Evolutionary conservation across 2,797 vertebrate species (phyloP), one percentile per base, ranked within the genome.

Genomic region (Ciconia nigra): DNA sequence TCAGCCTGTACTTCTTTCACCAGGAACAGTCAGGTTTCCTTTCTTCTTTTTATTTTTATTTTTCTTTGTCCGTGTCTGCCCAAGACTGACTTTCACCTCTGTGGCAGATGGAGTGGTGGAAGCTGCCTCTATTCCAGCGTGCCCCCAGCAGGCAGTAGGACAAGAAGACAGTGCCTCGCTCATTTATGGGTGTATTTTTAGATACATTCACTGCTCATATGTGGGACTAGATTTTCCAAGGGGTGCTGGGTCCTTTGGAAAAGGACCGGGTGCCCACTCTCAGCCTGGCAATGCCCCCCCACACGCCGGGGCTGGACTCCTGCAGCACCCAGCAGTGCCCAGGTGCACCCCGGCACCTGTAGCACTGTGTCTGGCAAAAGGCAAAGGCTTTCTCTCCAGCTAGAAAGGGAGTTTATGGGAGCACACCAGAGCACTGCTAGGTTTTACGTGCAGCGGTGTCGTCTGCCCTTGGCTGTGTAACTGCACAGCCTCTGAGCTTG

Each of bases 361-460:
- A 41, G 25, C 4, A 2, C 57, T 25, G 28, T 47, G 28, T 55
- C 44, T 41, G 47, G 31, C 19, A 63, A 55, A 54, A 88, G 52
- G 13, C 44, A 67, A 55, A 66, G 9, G 16, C 11, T 44, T 88
- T 59, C 8, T 74, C 54, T 88, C 37, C 61, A 39, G 7, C n/a
- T 37, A 4, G 57, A 67, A 42, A 11, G n/a, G 37, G 42, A 79
- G 51, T 6, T 59, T 58, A 35, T 79, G 49, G 49, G 54, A 72
- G 42, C 61, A 35, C 57, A 82, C 4, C 21, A 76, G 37, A 49
- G 22, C 2, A 0, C 44, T 76, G 35, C 29, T 44, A 28, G 62
- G 10, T 80, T 80, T 63, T 67, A 42, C 1, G 1, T 16, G 2
- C 29, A 29, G 33, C 3, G 0, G 5, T 39, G 49, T 54, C 3